Evolutionary conservation across 2,113 vertebrate species (phyloP).

Genomic region (Psilopogon haemacephalus): DNA sequence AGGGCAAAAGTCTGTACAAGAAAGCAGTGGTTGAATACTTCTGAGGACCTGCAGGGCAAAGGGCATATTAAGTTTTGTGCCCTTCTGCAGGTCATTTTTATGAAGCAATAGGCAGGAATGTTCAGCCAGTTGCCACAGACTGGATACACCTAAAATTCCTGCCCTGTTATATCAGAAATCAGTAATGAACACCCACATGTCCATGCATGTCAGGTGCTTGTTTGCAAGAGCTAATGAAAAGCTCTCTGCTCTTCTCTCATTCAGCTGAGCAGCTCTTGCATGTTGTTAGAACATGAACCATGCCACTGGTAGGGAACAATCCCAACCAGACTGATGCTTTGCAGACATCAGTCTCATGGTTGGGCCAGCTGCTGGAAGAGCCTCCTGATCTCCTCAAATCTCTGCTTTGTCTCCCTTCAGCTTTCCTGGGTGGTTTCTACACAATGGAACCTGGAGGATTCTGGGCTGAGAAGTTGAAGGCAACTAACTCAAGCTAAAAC

Average conservation of each 20-base stretch:
- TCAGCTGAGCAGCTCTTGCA: background rate
- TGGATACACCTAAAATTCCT: background rate
- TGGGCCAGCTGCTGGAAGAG: background rate
- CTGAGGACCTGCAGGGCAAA: background rate
- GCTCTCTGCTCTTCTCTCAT: background rate
- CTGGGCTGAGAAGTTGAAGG: background rate
- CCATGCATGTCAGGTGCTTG: fast-evolving
- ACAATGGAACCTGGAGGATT: background rate
- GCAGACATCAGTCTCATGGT: background rate
- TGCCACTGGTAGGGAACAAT: fast-evolving
- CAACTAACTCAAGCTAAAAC: background rate
- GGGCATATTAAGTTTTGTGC: background rate
- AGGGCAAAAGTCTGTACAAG: background rate
- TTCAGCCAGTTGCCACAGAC: background rate
- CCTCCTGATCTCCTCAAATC: fast-evolving
- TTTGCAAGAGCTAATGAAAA: background rate
- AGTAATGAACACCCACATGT: fast-evolving
- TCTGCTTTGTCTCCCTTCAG: background rate
- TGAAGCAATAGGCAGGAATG: background rate
- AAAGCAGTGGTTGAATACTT: background rate
- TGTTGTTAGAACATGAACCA: fast-evolving
- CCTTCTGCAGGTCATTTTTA: background rate
- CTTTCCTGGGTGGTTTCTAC: background rate
- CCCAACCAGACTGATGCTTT: background rate
- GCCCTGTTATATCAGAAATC: fast-evolving